Base-by-base conservation (phyloP, 2,797 vertebrate genomes). In the Petrocephalus sullivani region DNA sequence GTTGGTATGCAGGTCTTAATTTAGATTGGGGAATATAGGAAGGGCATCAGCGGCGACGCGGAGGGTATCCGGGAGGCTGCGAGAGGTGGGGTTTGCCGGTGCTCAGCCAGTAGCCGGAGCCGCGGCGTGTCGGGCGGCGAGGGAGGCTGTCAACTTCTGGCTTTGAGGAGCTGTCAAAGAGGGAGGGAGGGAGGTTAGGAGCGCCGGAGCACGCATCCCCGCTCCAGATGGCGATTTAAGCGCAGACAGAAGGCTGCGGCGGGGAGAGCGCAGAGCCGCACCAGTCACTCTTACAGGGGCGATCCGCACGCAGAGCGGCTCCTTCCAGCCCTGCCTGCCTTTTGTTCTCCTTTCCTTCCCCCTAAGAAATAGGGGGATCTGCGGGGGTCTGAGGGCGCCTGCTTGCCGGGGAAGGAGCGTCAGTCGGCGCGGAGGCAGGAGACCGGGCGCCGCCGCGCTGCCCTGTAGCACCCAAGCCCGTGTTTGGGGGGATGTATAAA, bases 161-260 rank as follows among this genome's bases (percentile, higher is more conserved):
- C 81, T 91, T 90, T 91, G 88, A 92, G 87, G 90, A 87, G 91
- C 89, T 93, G 90, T 89, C 90, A 91, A 89, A 87, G 83, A 82
- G 89, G 89, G 88, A 86, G 90, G 88, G 92, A 91, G 90, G 90
- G 93, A 86, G 94, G 92, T 93, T 93, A 91, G 89, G 89, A 92
- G 91, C 86, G 88, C 87, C 56, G 75, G 89, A 92, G 90, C 87
- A 89, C 90, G 90, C 92, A 91, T 92, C 92, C 90, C 91, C 89
- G 93, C 95, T 96, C 96, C 96, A 96, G 96, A 96, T 96, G 96
- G 96, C 95, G 94, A 94, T 96, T 93, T 96, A 95, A 96, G 95
- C 95, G 94, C 95, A 95, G 95, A 96, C 96, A 96, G 96, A 95
- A 95, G 94, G 95, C 94, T 94, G 93, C 93, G 93, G 56, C 92